Conservation (phyloP, 2,113 vertebrate genomes). For the Lamprologus sp. region DNA sequence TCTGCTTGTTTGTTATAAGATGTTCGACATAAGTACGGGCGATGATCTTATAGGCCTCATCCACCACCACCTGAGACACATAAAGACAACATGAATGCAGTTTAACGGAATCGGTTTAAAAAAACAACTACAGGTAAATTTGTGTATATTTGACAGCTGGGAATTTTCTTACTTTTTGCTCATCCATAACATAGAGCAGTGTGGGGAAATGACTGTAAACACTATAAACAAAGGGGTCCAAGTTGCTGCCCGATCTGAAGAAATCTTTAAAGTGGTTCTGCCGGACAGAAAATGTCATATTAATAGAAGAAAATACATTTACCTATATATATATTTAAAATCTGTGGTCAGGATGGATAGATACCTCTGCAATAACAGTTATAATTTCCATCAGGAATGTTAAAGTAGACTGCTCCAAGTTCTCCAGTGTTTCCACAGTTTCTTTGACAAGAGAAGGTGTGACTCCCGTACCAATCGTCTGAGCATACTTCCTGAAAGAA, state of each 20-base stretch:
- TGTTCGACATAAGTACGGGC: slow-evolving; percentile 25
- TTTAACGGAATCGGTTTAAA: not conserved
- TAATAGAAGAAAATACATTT: not conserved
- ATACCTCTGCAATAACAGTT: slow-evolving; percentile 6
- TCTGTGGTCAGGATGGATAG: not conserved
- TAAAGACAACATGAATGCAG: not conserved
- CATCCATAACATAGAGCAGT: not conserved
- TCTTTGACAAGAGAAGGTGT: not conserved
- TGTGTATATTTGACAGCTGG: not conserved
- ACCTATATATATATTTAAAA: not conserved
- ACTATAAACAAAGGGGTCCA: accelerated
- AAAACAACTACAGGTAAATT: not conserved
- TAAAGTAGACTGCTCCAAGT: slow-evolving; percentile 3
- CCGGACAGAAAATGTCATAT: not conserved
- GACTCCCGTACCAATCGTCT: not conserved
- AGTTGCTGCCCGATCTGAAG: not conserved
- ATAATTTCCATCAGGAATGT: not conserved
- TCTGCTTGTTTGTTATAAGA: not conserved
- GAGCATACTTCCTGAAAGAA: slow-evolving; percentile 17
- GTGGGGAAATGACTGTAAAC: not conserved
- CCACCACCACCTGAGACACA: slow-evolving; percentile 30
- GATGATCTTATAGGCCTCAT: slow-evolving; percentile 15
- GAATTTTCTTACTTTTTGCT: slow-evolving; percentile 8
- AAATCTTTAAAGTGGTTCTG: slow-evolving; percentile 36
- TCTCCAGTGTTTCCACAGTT: not conserved